Percentiles rank a stretch among this genome's conserved stretches.
These are phyloP conservation scores for Silurus meridionalis DNA, from an alignment of 2,113 vertebrate genomes.

Conservation along the genomic window DNA sequence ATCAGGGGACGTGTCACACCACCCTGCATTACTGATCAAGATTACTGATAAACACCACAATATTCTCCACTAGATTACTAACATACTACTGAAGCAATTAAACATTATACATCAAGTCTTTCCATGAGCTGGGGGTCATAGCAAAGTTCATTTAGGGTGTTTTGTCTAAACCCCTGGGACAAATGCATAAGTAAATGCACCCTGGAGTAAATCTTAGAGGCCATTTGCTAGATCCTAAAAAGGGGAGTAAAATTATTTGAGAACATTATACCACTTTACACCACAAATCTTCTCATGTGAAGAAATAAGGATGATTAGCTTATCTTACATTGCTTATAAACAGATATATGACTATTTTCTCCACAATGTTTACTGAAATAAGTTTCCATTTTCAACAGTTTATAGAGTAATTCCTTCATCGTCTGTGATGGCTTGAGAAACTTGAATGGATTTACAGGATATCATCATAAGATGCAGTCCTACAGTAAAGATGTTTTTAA, in stretches of 20 bases:
- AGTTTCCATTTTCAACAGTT: background rate
- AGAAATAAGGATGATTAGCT: background rate
- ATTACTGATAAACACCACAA: too few species aligned
- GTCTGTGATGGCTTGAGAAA: background rate
- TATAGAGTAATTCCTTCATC: background rate
- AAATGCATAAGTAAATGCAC: background rate
- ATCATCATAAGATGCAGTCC: too few species aligned
- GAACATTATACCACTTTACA: too few species aligned
- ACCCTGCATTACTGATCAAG: too few species aligned
- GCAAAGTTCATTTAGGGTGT: background rate
- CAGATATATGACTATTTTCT: too few species aligned
- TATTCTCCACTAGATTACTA: too few species aligned
- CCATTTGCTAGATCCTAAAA: too few species aligned
- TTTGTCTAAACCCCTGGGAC: background rate
- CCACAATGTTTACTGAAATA: background rate
- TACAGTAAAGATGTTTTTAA: too few species aligned
- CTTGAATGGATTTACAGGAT: background rate
- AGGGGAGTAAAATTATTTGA: too few species aligned
- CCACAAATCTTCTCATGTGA: background rate
- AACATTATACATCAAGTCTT: background rate
- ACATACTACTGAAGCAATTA: background rate
- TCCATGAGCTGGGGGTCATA: background rate
- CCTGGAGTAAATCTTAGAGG: too few species aligned
- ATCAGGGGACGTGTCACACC: too few species aligned
- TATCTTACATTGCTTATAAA: background rate